Conservation (phyloP, 1,140 invertebrate species). For the Scaptomyza hsui region DNA sequence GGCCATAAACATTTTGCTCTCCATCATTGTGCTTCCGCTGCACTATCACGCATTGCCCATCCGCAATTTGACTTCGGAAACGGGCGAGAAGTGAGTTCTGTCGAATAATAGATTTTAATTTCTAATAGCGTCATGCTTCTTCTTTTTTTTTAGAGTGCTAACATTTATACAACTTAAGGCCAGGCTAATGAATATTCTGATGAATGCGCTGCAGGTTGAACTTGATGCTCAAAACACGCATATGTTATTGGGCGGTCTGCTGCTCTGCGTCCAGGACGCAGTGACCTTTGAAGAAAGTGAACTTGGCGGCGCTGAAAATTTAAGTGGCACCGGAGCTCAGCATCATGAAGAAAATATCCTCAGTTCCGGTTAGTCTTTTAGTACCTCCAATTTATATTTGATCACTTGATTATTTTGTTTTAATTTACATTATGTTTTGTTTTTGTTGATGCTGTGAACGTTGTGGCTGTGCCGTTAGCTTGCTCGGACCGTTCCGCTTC, state of each 20-base stretch:
- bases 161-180: slow-evolving; percentile 93
- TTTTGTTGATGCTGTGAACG: slow-evolving; percentile 25
- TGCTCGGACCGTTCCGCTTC: slow-evolving; percentile 83
- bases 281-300: slow-evolving; percentile 90
- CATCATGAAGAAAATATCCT: slow-evolving; percentile 88
- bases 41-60: slow-evolving; percentile 94
- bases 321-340: slow-evolving; percentile 83
- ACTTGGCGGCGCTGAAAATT: slow-evolving; percentile 83
- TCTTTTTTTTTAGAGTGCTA: slow-evolving; percentile 77
- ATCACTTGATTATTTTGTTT: slow-evolving; percentile 27
- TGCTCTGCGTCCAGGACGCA: slow-evolving; percentile 93
- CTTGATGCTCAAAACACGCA: slow-evolving; percentile 94
- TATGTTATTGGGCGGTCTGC: slow-evolving; percentile 92
- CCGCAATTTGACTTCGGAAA: slow-evolving; percentile 87
- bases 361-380: slow-evolving; percentile 87
- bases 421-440: slow-evolving; percentile 52
- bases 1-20: slow-evolving; percentile 94
- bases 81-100: slow-evolving; percentile 84
- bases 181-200: slow-evolving; percentile 92
- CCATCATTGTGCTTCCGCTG: slow-evolving; percentile 94
- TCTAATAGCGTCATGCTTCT: background rate
- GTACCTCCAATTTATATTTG: slow-evolving; percentile 18
- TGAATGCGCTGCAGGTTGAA: slow-evolving; percentile 94
- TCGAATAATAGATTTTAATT: background rate
- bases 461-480: slow-evolving; percentile 46